Evolutionary conservation across 1,140 invertebrate species (phyloP), one percentile per base, ranked within the genome.

Genomic region (Bombus waltoni): DNA sequence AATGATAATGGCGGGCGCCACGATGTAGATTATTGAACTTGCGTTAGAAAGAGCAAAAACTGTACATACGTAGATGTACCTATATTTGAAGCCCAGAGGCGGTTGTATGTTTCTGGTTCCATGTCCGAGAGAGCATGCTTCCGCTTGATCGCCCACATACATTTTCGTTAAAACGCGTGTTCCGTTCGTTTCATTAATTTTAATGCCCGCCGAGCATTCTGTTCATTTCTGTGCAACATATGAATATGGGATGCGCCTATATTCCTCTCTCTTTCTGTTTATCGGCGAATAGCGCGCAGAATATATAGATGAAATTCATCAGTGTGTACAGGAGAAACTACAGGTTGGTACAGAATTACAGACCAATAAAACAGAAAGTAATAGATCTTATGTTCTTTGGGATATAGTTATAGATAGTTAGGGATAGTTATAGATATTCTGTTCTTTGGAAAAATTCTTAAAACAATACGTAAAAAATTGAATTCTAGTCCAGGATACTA

Each of bases 101-200:
- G 80, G 83, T 86, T 76, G 85, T 44, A 66, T 59, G 72, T 81
- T 81, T n/a, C 83, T 65, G 70, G 91, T 81, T 90, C 77, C 87
- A 90, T 87, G 88, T 92, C 87, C 86, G 89, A 91, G 87, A 88
- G 89, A 88, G 89, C 87, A 89, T 84, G 85, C 89, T 94, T 94
- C 91, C 93, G 87, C 87, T 89, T 91, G 93, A 94, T 94, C 92
- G 93, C 92, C 83, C 92, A 92, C 91, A 93, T 92, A 94, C 91
- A 92, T 94, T 93, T 90, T 93, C 91, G 92, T 93, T 93, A 92
- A 93, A 94, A 93, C 90, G 92, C 93, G 91, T 87, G 92, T 93
- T 93, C 91, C 89, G 90, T 94, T 91, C 93, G 93, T 94, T 94
- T 94, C 93, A 94, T 94, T 94, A 94, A 94, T 94, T 94, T 94